These are phyloP conservation scores for Bradypodion pumilum DNA, from an alignment of 2,797 vertebrate species.

Conservation along the genomic window DNA sequence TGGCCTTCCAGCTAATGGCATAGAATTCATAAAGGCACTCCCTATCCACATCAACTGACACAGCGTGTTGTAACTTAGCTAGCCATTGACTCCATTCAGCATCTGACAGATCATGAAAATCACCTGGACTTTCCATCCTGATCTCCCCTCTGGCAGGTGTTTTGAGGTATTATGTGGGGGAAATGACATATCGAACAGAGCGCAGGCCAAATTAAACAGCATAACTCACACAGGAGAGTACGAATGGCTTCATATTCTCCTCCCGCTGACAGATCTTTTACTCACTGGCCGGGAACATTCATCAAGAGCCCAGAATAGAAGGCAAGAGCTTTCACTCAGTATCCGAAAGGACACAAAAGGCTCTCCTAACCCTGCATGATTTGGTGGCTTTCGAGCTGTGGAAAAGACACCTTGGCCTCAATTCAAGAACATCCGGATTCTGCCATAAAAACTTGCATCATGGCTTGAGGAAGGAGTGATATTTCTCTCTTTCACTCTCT, in stretches of 20 bases:
- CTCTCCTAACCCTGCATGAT: conserved; percentile 5
- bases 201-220: conserved; percentile 1
- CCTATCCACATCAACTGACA: neutral
- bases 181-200: neutral
- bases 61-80: neutral
- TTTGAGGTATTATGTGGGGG: neutral
- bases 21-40: neutral
- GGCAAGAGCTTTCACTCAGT: conserved; percentile 35
- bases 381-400: conserved; percentile 36
- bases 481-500: conserved; percentile 45
- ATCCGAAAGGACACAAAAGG: conserved; percentile 32
- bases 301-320: conserved; percentile 20
- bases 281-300: conserved; percentile 29
- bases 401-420: conserved; percentile 51
- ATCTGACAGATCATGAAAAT: neutral
- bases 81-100: neutral
- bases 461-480: conserved; percentile 49
- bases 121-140: neutral
- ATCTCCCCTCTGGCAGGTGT: neutral
- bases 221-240: neutral
- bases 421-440: conserved; percentile 61
- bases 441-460: conserved; percentile 46
- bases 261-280: neutral
- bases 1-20: no score
- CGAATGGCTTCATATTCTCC: neutral